These are phyloP conservation scores for Apteryx mantelli DNA, from an alignment of 2,113 vertebrate species.

Conservation along the genomic window DNA sequence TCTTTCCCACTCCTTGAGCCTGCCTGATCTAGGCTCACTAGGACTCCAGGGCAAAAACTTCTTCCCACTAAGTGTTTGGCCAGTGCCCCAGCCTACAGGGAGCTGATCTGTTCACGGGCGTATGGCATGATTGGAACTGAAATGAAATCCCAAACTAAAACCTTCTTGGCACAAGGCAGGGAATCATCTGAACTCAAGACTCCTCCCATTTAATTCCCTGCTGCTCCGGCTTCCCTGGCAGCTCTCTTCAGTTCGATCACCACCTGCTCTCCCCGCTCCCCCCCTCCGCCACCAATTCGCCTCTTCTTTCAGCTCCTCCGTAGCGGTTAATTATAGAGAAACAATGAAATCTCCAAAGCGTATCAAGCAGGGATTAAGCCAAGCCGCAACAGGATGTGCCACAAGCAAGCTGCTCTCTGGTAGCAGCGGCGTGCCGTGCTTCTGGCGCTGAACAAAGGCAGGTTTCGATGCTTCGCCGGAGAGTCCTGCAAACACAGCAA, in stretches of 20 bases:
- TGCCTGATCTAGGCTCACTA: neutral
- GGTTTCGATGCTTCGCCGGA: neutral
- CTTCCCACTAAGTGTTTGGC: neutral
- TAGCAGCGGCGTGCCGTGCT: neutral
- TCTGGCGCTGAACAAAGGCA: neutral
- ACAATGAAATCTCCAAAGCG: constrained; percentile 61
- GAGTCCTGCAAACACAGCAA: neutral
- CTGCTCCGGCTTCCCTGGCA: constrained; percentile 58
- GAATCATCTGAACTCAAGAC: neutral
- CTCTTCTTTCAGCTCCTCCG: constrained; percentile 63
- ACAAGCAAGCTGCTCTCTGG: constrained; percentile 44
- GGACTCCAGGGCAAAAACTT: constrained; percentile 2
- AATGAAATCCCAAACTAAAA: constrained; percentile 50
- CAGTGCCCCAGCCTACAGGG: neutral
- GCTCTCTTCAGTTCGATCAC: constrained; percentile 47
- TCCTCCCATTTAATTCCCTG: constrained; percentile 64
- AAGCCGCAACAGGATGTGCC: constrained; percentile 23
- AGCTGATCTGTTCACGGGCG: neutral
- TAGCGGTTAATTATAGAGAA: constrained; percentile 67
- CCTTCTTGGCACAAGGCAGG: constrained; percentile 11
- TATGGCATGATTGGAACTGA: neutral
- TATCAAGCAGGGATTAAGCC: constrained; percentile 54
- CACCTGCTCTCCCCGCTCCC: constrained; percentile 63
- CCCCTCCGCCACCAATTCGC: neutral
- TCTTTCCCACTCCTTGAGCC: neutral